Evolutionary conservation across 2,888 invertebrate genomes (phyloP), one percentile per base, ranked within the genome.

Genomic region (Augiades crinisus): DNA sequence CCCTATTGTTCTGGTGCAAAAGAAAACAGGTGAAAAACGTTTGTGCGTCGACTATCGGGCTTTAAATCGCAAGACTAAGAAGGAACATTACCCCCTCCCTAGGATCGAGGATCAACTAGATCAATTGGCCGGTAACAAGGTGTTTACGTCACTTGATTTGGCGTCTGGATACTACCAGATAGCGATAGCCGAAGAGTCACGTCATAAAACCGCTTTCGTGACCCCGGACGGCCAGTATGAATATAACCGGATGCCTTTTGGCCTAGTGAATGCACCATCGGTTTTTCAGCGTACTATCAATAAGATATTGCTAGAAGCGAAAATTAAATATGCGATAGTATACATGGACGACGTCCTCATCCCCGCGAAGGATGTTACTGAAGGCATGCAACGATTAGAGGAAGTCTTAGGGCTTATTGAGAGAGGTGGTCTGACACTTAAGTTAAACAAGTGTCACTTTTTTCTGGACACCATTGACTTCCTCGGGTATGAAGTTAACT

Each of bases 191-290:
- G 61, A 64, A 6, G 56, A 68, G 1, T 68, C 72, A 1, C 57
- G 64, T 14, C 60, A 60, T 2, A 66, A 68, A 37, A 81, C 76
- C 0, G 72, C 75, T 0, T 78, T 81, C 46, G 64, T 72, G 0
- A 81, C 75, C 0, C 70, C 70, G 0, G 67, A 73, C 30, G 77
- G 78, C 0, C 67, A 75, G 6, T 80, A 54, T 43, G 69, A 80
- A 54, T 78, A 64, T 53, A 61, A 65, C 2, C 47, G 65, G 0
- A 72, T 79, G 71, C 72, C 74, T 0, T 83, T 80, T 47, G 78
- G 76, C 1, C 59, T 81, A 0, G 56, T 58, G 0, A 79, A 79
- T 53, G 73, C 81, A 0, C 76, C 76, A 3, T 60, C 68, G 0
- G 66, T 69, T 0, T 81, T 76, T 52, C 74, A 78, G 44, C 55